These are phyloP conservation scores for Leptodirus hochenwartii DNA, from an alignment of 2,888 invertebrate species.

Conservation along the genomic window DNA sequence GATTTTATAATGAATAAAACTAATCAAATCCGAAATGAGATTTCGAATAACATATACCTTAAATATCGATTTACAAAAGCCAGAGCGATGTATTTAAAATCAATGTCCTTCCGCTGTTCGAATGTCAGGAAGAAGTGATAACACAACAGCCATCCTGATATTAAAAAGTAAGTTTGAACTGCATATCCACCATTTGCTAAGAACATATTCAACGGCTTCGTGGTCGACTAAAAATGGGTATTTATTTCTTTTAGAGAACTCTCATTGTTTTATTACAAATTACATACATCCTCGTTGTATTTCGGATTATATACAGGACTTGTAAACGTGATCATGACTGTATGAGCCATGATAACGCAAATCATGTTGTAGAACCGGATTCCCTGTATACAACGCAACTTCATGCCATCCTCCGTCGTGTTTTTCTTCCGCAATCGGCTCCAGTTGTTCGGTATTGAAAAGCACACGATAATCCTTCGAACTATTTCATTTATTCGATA, in stretches of 20 bases:
- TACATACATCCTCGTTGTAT: constrained; percentile 9
- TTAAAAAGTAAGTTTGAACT: too few relatives aligned
- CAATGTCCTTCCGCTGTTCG: too few relatives aligned
- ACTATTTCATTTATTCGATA: too few relatives aligned
- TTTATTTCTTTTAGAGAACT: too few relatives aligned
- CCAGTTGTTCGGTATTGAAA: constrained; percentile 11
- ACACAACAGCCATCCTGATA: too few relatives aligned
- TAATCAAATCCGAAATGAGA: too few relatives aligned
- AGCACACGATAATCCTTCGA: constrained; percentile 8
- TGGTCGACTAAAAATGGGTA: too few relatives aligned
- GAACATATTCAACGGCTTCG: too few relatives aligned
- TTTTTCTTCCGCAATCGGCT: constrained; percentile 7
- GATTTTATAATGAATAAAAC: too few relatives aligned
- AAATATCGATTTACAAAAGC: constrained; percentile 20
- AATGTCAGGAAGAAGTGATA: too few relatives aligned
- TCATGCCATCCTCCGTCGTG: constrained; percentile 2
- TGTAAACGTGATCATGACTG: constrained; percentile 7
- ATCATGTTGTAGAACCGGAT: constrained; percentile 11
- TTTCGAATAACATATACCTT: too few relatives aligned
- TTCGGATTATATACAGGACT: constrained; percentile 6
- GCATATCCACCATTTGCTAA: too few relatives aligned
- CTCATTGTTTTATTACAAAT: constrained; percentile 2
- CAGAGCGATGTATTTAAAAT: constrained; percentile 14
- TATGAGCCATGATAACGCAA: constrained; percentile 10
- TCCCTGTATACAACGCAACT: constrained; percentile 9